Evolutionary conservation across 2,797 vertebrate genomes (phyloP).

Genomic region (Oceanodroma leucorhoa): DNA sequence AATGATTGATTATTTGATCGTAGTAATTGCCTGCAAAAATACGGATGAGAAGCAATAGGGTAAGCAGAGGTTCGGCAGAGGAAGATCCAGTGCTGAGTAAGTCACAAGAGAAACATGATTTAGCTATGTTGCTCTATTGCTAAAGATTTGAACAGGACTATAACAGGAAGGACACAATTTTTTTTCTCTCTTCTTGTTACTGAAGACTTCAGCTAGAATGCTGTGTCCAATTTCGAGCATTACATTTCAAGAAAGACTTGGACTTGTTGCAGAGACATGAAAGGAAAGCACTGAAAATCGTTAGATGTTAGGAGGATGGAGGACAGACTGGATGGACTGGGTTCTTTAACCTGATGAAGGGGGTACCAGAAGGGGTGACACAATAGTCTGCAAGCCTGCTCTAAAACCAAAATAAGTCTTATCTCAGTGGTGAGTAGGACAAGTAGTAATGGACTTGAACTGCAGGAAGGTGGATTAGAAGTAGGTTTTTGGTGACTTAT

Average conservation of each 20-base stretch:
- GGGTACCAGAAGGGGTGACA: background rate
- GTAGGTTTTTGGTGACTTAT: background rate
- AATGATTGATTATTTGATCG: background rate
- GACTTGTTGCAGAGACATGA: background rate
- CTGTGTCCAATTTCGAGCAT: background rate
- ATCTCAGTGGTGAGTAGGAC: background rate
- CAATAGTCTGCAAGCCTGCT: background rate
- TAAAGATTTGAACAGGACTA: background rate
- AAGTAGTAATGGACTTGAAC: background rate
- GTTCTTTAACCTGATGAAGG: background rate
- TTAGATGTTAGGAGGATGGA: background rate
- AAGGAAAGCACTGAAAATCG: background rate
- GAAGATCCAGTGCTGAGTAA: background rate
- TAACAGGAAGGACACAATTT: background rate
- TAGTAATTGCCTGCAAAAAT: background rate
- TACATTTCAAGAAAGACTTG: background rate
- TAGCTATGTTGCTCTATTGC: background rate
- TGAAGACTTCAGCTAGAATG: background rate
- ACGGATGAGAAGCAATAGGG: background rate
- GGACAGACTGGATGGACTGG: background rate
- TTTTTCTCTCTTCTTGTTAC: background rate
- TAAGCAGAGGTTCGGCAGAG: background rate
- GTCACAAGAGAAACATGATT: background rate
- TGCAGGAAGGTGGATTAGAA: background rate
- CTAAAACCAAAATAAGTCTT: background rate